Conservation (phyloP, 1,140 invertebrate genomes). For the Drosophila ercepeae region DNA sequence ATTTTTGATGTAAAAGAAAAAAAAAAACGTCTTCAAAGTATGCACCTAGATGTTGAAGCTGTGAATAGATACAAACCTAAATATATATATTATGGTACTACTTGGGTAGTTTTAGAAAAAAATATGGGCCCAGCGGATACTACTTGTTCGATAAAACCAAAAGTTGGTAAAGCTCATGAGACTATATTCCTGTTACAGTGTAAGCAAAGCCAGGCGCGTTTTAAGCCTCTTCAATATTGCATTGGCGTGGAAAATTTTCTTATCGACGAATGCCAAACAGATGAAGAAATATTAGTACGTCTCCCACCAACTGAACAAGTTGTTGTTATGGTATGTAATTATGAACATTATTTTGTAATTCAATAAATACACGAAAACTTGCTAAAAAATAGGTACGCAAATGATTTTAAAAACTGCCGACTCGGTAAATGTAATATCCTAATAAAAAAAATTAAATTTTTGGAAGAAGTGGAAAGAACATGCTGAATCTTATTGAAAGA, state of each 20-base stretch:
- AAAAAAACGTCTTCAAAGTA: neutral
- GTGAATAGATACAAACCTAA: neutral
- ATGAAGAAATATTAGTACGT: conserved; percentile 3
- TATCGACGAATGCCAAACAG: conserved; percentile 2
- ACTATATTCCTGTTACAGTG: conserved; percentile 8
- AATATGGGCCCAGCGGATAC: conserved; percentile 5
- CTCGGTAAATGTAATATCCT: too few relatives aligned
- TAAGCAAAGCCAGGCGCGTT: neutral
- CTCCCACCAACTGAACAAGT: neutral
- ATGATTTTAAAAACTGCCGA: too few relatives aligned
- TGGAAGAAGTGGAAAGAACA: too few relatives aligned
- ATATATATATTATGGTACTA: conserved; percentile 5
- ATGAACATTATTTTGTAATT: too few relatives aligned
- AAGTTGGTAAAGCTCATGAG: neutral
- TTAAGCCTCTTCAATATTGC: conserved; percentile 8
- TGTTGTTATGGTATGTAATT: conserved; percentile 3
- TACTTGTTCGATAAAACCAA: neutral
- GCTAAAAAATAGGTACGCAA: too few relatives aligned
- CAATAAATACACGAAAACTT: too few relatives aligned
- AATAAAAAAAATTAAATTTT: too few relatives aligned
- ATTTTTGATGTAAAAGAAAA: conserved; percentile 14
- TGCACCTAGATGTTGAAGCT: conserved; percentile 8
- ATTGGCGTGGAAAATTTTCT: neutral
- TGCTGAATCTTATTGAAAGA: too few relatives aligned
- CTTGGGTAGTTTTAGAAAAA: conserved; percentile 1